phyloP scores from a whole-genome alignment of 2,888 invertebrate genomes.

The Papilio protenor region DNA sequence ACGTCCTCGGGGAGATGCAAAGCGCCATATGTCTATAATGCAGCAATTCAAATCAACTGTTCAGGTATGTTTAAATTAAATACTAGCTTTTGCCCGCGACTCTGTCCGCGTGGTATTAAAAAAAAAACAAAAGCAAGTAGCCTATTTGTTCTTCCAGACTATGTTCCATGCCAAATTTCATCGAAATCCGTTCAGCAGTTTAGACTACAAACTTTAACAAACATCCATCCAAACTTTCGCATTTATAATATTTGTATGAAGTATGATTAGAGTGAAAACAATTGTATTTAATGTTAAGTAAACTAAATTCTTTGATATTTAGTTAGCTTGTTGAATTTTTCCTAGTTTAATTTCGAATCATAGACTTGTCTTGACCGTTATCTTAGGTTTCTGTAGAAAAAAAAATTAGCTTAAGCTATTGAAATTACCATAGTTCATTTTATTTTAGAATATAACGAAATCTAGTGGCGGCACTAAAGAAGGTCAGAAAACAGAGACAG shows the following conservation, averaged over 20 bases:
- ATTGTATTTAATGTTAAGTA: neutral
- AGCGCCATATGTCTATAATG: constrained; percentile 87
- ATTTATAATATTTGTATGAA: too few relatives aligned
- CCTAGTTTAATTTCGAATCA: too few relatives aligned
- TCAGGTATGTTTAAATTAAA: constrained; percentile 81
- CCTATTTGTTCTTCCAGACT: too few relatives aligned
- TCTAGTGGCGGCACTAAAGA: constrained; percentile 56
- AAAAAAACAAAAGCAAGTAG: too few relatives aligned
- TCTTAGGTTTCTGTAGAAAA: neutral
- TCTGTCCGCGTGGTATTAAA: too few relatives aligned
- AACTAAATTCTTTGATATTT: neutral
- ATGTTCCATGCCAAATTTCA: too few relatives aligned
- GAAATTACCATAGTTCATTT: neutral
- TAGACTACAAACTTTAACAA: too few relatives aligned
- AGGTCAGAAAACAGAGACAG: constrained; percentile 52
- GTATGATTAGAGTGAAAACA: neutral
- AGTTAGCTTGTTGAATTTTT: neutral
- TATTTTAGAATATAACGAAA: constrained; percentile 72
- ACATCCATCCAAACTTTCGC: too few relatives aligned
- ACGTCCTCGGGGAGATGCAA: constrained; percentile 64
- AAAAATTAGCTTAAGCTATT: neutral
- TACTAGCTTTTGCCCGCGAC: too few relatives aligned
- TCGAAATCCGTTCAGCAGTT: too few relatives aligned
- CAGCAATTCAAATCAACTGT: constrained; percentile 93
- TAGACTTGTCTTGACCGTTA: too few relatives aligned